Evolutionary conservation across 2,888 invertebrate species (phyloP).

Genomic region (Mesochorus sp.): DNA sequence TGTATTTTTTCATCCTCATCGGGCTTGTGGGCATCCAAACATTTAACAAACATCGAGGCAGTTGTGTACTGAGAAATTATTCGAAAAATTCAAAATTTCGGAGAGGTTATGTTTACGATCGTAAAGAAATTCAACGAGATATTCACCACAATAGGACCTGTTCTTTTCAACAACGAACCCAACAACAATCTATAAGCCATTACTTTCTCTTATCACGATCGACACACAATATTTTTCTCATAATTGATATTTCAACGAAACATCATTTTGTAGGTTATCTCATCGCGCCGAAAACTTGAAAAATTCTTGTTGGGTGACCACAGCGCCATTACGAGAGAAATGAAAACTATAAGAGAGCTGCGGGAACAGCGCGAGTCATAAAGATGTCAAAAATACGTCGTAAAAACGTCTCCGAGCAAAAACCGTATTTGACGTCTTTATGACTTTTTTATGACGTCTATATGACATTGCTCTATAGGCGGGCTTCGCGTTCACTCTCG

Average conservation of each 20-base stretch:
- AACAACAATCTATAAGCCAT: conserved; percentile 61
- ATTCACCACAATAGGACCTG: conserved; percentile 65
- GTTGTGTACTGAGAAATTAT: conserved; percentile 68
- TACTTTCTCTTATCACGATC: background rate
- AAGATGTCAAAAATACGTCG: too few species aligned
- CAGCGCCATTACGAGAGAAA: background rate
- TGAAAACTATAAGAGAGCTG: too few species aligned
- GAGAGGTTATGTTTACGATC: conserved; percentile 28
- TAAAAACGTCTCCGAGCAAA: too few species aligned
- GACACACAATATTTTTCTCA: background rate
- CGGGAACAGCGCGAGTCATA: too few species aligned
- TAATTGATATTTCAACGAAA: background rate
- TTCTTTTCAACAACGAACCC: conserved; percentile 60
- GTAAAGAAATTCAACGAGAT: background rate
- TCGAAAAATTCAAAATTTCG: conserved; percentile 1
- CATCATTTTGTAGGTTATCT: background rate
- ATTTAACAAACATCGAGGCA: conserved; percentile 65
- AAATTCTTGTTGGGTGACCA: background rate
- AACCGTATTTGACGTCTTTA: too few species aligned
- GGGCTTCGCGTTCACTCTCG: background rate
- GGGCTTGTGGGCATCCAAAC: conserved; percentile 64
- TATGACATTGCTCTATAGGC: too few species aligned
- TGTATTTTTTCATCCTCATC: conserved; percentile 68
- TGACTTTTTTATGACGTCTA: too few species aligned
- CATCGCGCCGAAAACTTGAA: conserved; percentile 17